Evolutionary conservation across 1,140 invertebrate genomes (phyloP).

Genomic region (Drosophila sp.): DNA sequence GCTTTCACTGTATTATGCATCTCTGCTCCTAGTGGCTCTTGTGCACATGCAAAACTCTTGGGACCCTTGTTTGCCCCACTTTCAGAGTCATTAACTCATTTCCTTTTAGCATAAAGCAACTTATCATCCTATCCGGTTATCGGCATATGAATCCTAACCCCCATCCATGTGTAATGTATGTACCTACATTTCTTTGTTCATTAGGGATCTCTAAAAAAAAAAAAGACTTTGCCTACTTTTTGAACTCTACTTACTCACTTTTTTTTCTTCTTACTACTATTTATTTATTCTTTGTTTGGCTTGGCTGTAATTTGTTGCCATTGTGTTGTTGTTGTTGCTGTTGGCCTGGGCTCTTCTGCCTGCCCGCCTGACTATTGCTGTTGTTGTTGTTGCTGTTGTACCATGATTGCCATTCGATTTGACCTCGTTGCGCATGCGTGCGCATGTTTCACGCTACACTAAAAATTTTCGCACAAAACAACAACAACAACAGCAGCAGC

Average conservation of each 20-base stretch:
- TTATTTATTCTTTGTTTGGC: conserved; percentile 38
- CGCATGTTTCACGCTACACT: conserved; percentile 79
- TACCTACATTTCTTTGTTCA: conserved; percentile 10
- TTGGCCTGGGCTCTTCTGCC: conserved; percentile 16
- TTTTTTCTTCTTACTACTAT: conserved; percentile 15
- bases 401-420: conserved; percentile 76
- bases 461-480: conserved; percentile 71
- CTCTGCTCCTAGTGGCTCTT: no score
- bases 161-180: conserved; percentile 6
- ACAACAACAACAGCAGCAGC: conserved; percentile 26
- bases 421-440: conserved; percentile 80
- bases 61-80: neutral
- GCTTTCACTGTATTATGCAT: no score
- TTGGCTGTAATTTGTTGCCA: conserved; percentile 62
- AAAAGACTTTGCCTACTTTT: conserved; percentile 16
- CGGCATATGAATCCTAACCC: neutral
- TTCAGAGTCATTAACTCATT: conserved; percentile 9
- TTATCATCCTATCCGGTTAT: conserved; percentile 12
- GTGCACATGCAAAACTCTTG: neutral
- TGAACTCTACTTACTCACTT: neutral
- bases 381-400: conserved; percentile 46
- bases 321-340: conserved; percentile 33
- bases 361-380: conserved; percentile 31
- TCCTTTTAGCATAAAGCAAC: conserved; percentile 1
- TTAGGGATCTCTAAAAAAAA: conserved; percentile 16